Evolutionary conservation across 2,113 vertebrate genomes (phyloP).

Genomic region (Chloroceryle aenea): DNA sequence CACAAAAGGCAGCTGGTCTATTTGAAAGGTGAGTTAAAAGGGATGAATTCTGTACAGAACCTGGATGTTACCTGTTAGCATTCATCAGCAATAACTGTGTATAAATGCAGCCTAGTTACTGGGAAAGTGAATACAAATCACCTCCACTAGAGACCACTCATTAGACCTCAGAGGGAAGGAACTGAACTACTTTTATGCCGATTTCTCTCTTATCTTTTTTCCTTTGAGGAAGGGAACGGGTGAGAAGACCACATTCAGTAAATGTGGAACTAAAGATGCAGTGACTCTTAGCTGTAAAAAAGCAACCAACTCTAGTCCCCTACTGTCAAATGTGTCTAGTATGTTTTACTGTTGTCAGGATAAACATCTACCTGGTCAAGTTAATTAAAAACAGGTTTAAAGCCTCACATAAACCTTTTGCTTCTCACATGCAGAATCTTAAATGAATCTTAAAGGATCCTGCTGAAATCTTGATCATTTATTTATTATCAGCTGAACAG

Average conservation of each 20-base stretch:
- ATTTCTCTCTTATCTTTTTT: constrained; percentile 17
- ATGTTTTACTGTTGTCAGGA: not conserved
- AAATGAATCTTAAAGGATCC: not conserved
- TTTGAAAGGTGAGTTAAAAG: not conserved
- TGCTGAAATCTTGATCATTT: not conserved
- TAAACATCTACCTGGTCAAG: not conserved
- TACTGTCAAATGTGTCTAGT: not conserved
- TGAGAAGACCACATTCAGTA: not conserved
- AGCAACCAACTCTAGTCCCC: not conserved
- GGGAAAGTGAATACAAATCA: not conserved
- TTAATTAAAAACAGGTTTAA: constrained; percentile 1
- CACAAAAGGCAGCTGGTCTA: not conserved
- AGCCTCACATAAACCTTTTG: not conserved
- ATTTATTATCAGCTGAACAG: not conserved
- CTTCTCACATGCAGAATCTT: not conserved
- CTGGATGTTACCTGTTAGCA: not conserved
- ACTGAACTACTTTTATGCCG: not conserved
- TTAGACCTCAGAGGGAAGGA: not conserved
- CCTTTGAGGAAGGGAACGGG: not conserved
- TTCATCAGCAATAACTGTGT: not conserved
- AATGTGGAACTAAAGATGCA: not conserved
- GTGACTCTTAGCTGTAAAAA: not conserved
- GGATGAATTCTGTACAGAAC: not conserved
- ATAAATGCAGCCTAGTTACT: not conserved
- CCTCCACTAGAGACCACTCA: not conserved